Evolutionary conservation across 2,113 vertebrate genomes (phyloP), one percentile per base, ranked within the genome.

Genomic region (Heloderma charlesbogerti): DNA sequence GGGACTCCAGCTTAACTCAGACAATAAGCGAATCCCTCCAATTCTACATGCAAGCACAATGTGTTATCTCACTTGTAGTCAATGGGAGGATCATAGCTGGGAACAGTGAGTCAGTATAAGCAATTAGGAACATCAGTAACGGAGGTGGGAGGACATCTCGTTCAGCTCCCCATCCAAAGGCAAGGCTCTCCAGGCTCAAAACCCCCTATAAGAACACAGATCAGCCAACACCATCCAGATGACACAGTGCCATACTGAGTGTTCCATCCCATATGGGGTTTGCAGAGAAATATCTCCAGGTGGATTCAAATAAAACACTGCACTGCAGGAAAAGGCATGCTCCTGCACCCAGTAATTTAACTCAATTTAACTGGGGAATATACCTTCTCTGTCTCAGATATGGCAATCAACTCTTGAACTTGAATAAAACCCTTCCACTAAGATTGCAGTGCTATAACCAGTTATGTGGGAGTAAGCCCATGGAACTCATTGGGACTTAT

Each of bases 71-170:
- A 92, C 90, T 95, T 93, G 93, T 93, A 96, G 93, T 96, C 95
- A 96, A 94, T 97, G 89, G 94, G 84, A 90, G 94, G 91, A 91
- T 82, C 84, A 78, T 84, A 92, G 45, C 90, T 89, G 92, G 90
- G 92, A 95, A 95, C 87, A 93, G 92, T 89, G 90, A 96, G 92
- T 97, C 94, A 95, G 95, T 95, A 97, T 66, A 94, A 93, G 94
- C 94, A 94, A 85, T 72, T 90, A 40, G 74, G 72, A 2, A n/a
- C 79, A 83, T 85, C 18, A 75, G 16, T 48, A 31, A 88, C 93
- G 91, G 45, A 15, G 25, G 45, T n/a, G 31, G 10, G 25, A 31
- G 37, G 25, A 54, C 45, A 74, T 51, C 37, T 13, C 1, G 10
- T 34, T 51, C 10, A 72, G 31, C 20, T 86, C 25, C 43, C 15